Evolutionary conservation across 2,797 vertebrate genomes (phyloP).

Genomic region (Kryptolebias ocellatus): DNA sequence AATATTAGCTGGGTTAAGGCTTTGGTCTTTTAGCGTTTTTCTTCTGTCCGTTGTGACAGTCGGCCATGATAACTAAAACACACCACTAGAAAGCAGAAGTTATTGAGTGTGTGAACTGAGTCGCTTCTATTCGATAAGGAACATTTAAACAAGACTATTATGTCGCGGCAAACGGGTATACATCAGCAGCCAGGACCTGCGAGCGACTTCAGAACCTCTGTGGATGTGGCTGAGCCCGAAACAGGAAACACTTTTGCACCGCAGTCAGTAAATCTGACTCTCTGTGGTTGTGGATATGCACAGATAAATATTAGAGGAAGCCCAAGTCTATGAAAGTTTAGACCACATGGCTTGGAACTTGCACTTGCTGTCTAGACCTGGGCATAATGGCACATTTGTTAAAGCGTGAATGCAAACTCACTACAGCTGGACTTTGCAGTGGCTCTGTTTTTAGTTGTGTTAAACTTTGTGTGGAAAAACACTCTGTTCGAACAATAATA

Average conservation of each 20-base stretch:
- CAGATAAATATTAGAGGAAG: constrained; percentile 76
- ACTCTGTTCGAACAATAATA: constrained; percentile 9
- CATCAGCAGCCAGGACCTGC: constrained; percentile 45
- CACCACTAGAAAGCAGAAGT: constrained; percentile 4
- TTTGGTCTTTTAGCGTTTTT: neutral
- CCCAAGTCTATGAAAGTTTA: constrained; percentile 76
- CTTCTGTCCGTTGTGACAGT: neutral
- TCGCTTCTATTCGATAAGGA: neutral
- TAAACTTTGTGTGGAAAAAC: constrained; percentile 30
- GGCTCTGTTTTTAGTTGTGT: constrained; percentile 21
- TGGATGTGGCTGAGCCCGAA: constrained; percentile 80
- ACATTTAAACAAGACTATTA: constrained; percentile 18
- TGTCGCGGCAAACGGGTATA: constrained; percentile 24
- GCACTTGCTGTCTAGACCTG: constrained; percentile 54
- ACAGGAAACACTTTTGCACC: constrained; percentile 80
- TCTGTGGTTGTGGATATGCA: constrained; percentile 72
- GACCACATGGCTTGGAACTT: constrained; percentile 63
- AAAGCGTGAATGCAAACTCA: constrained; percentile 36
- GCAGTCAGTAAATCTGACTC: constrained; percentile 76
- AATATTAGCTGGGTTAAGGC: constrained; percentile 6
- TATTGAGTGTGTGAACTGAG: neutral
- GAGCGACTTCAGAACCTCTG: constrained; percentile 52
- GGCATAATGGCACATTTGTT: constrained; percentile 70
- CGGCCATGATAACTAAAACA: neutral
- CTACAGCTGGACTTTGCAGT: constrained; percentile 26